Evolutionary conservation across 1,140 invertebrate species (phyloP), one percentile per base, ranked within the genome.

Genomic region (Ceratosolen fusciceps): DNA sequence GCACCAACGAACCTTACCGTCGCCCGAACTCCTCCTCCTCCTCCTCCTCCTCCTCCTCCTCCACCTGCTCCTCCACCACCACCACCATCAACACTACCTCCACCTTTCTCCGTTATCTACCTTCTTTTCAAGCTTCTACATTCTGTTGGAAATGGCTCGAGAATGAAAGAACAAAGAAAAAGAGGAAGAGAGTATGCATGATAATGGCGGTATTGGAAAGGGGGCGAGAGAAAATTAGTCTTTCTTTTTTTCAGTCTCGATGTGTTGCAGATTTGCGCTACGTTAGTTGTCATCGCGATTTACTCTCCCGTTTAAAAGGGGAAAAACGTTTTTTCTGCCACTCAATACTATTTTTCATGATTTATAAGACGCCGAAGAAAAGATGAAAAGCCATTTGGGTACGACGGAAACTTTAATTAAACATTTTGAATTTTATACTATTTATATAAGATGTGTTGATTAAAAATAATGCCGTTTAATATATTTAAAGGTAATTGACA

Each of bases 341-440:
- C 74, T 77, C 31, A 67, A 21, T 60, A 26, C 24, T 68, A 47
- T 47, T 68, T 68, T 47, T 47, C 21, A 68, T 68, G 37, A 39
- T 67, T 39, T 68, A 47, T 47, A 24, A 77, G 14, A 31, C 52
- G 34, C 58, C 52, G 14, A 49, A 9, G 26, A 58, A 70, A 70
- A n/a, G 29, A 76, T 19, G 21, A 76, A 76, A 52, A 29, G 67
- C 58, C 14, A 26, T 49, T 52, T 49, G 39, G 56, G 43, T 49
- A 3, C 5, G 58, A 31, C 56, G 72, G 29, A 39, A 31, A 62
- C 31, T 58, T 56, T 70, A 24, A 70, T 77, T 72, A 34, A 49
- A 72, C 8, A 58, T 78, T 71, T 77, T 58, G 31, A 77, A 58
- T 71, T 77, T 71, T 77, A 71, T 77, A 77, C 52, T 47, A 47